Conservation (phyloP, 2,888 invertebrate species). For the Conomelus anceps region DNA sequence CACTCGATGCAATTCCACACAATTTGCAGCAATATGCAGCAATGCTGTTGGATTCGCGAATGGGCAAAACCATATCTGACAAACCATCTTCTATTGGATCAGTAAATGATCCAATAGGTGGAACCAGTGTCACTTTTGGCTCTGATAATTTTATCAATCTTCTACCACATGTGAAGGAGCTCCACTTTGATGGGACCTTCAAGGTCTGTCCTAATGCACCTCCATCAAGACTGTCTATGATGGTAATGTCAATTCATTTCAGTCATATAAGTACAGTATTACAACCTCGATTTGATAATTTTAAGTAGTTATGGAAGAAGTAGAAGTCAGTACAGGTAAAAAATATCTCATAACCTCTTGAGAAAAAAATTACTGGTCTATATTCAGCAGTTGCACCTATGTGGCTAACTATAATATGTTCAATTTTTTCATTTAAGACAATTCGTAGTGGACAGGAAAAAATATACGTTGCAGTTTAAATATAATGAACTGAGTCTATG, state of each 20-base stretch:
- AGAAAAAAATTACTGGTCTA: too few relatives aligned
- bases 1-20: too few relatives aligned
- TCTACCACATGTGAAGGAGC: background rate
- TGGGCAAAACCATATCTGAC: background rate
- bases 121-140: background rate
- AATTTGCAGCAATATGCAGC: too few relatives aligned
- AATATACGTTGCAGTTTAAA: too few relatives aligned
- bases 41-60: background rate
- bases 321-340: too few relatives aligned
- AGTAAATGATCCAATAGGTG: background rate
- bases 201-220: background rate
- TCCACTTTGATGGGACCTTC: conserved; percentile 7
- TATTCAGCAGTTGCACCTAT: too few relatives aligned
- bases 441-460: too few relatives aligned
- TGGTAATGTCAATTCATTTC: conserved; percentile 4
- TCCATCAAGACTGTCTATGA: background rate
- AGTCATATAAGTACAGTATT: background rate
- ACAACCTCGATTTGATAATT: background rate
- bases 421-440: too few relatives aligned
- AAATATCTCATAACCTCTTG: too few relatives aligned
- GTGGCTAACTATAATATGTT: too few relatives aligned
- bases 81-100: background rate
- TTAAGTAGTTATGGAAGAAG: background rate
- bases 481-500: too few relatives aligned
- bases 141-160: background rate